Evolutionary conservation across 1,140 invertebrate genomes (phyloP), one percentile per base, ranked within the genome.

Genomic region (Venturia canescens): DNA sequence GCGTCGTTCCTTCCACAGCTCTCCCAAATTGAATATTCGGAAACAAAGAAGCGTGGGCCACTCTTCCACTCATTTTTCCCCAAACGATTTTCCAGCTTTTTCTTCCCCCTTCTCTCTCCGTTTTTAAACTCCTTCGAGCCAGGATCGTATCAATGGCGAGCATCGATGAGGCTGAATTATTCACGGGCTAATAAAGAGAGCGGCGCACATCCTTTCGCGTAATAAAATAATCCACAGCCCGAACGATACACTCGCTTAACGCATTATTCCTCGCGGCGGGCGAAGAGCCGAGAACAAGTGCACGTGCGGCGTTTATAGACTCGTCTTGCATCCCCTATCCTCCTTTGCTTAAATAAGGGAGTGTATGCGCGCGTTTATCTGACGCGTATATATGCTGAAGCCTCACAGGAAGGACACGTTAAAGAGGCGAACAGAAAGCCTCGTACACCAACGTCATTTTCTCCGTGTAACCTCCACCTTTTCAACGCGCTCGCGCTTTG

Each of bases 251-350:
- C 2, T 4, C 16, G 3, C 50, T 9, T 1, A 9, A n/a, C n/a
- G n/a, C n/a, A n/a, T n/a, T n/a, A 53, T 53, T 53, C 18, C n/a
- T 53, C 13, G 13, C 38, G 7, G 38, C 16, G 18, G 4, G 15
- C 15, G 11, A 53, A 21, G 6, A n/a, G 50, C n/a, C 50, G 50
- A n/a, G 18, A 18, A 53, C 50, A 53, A 53, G 50, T 7, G 50
- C 50, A 44, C 50, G 50, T n/a, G 38, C 15, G 50, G n/a, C 50
- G 50, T 53, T 53, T 53, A 53, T 53, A 53, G 50, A 53, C 50
- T 53, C n/a, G n/a, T 53, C 50, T 53, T 53, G 50, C 50, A 7
- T 53, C 50, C 50, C n/a, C 50, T 53, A 21, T n/a, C 50, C n/a
- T 18, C 16, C n/a, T 53, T 53, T 53, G n/a, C 16, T 53, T 21